Evolutionary conservation across 1,140 invertebrate genomes (phyloP).

Genomic region (Rhynchophorus ferrugineus): DNA sequence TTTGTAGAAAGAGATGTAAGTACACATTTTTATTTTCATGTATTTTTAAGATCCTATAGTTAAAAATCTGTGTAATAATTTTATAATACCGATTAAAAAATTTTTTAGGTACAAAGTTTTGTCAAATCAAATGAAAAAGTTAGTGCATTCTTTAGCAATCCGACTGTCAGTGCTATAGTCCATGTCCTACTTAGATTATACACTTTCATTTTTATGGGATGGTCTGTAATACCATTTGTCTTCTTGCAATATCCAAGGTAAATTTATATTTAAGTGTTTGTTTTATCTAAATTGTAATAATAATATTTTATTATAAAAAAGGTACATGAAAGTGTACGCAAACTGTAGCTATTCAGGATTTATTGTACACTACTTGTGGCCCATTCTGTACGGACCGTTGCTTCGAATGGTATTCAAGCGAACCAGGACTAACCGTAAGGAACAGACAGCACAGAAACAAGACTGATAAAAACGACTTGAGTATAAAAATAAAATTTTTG

Average conservation of each 20-base stretch:
- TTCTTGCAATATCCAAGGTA: conserved; percentile 62
- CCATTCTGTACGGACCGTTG: conserved; percentile 43
- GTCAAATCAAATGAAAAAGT: conserved; percentile 46
- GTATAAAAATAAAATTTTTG: neutral
- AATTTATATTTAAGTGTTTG: conserved; percentile 7
- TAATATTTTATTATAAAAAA: conserved; percentile 35
- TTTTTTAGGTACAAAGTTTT: conserved; percentile 48
- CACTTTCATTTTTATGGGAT: conserved; percentile 76
- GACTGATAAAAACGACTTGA: neutral
- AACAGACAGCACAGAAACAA: neutral
- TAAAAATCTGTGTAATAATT: neutral
- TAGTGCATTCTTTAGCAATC: conserved; percentile 41
- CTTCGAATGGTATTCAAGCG: conserved; percentile 24
- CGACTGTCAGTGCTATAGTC: conserved; percentile 36
- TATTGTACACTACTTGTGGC: conserved; percentile 54
- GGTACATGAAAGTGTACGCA: conserved; percentile 53
- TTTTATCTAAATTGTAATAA: neutral
- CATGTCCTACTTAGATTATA: conserved; percentile 65
- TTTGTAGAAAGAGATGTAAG: conserved; percentile 81
- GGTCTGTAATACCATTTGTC: conserved; percentile 73
- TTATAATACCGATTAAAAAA: too few species aligned
- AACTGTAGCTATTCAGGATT: conserved; percentile 59
- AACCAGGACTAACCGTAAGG: neutral
- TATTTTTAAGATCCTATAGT: neutral
- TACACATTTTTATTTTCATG: conserved; percentile 22